These are phyloP conservation scores for Arizona elegans DNA, from an alignment of 2,113 vertebrate species.

Conservation along the genomic window DNA sequence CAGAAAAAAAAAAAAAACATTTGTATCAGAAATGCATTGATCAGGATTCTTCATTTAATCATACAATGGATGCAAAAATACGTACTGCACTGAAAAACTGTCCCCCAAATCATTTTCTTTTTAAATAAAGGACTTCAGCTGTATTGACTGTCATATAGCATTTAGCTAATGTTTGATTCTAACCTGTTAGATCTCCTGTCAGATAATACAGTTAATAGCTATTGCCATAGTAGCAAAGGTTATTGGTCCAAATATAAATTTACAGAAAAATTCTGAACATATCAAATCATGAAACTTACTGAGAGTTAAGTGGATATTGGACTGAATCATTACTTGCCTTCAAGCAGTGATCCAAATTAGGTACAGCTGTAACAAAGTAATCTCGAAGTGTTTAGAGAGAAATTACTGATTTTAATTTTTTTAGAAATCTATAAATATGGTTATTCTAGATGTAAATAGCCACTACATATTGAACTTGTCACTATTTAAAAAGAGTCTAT, in stretches of 20 bases:
- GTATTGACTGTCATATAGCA: not conserved
- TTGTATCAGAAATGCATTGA: constrained; percentile 36
- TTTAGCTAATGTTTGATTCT: not conserved
- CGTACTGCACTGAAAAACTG: constrained; percentile 22
- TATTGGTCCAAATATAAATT: constrained; percentile 5
- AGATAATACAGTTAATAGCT: not conserved
- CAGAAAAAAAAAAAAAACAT: constrained; percentile 26
- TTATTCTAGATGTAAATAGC: not conserved
- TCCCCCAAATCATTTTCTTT: not conserved
- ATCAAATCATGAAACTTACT: not conserved
- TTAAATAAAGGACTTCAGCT: constrained; percentile 24
- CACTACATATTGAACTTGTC: not conserved
- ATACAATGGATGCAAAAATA: constrained; percentile 50
- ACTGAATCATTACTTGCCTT: constrained; percentile 25
- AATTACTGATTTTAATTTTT: constrained; percentile 13
- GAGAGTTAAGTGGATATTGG: not conserved
- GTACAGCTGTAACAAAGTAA: constrained; percentile 12
- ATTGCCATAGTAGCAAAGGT: not conserved
- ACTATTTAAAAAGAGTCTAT: constrained; percentile 3
- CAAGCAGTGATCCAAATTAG: constrained; percentile 42
- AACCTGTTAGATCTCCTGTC: not conserved
- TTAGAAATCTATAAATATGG: not conserved
- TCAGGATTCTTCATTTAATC: constrained; percentile 25
- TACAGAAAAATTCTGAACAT: not conserved
- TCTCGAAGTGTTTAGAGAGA: not conserved